Base-by-base conservation (phyloP, 1,140 invertebrate genomes). In the Leptonema lineaticorne region DNA sequence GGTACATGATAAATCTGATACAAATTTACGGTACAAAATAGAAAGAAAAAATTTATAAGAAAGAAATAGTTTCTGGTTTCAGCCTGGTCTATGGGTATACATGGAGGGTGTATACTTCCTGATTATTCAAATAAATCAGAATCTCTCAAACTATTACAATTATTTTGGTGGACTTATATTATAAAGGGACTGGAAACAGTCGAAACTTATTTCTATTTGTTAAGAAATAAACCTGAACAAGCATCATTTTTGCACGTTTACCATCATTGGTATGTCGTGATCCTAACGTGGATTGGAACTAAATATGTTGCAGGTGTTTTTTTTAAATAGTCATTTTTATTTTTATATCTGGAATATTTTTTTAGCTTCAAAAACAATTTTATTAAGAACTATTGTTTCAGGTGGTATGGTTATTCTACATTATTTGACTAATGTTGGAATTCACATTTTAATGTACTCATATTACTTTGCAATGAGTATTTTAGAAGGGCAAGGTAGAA, bases 161-260 rank as follows among this genome's bases (percentile, higher is more conserved):
- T 75, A 57, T 63, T 82, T 0, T 81, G 80, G 79, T 81, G 78
- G 77, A 81, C 79, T 1, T 67, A 79, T 0, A 67, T 79, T 8
- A 46, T 81, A 2, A 82, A 82, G 71, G 18, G 81, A 0, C 6
- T 79, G 33, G 81, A 83, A 62, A 57, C 82, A 8, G 30, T 76
- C 1, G 81, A 83, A 73, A 83, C 81, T 0, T 63, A 75, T 1
- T 89, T 92, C 75, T 91, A 92, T 74, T 79, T 90, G 20, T 73
- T 92, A 24, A 80, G 90, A 26, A 91, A 90, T 76, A 92, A 90
- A 75, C 80, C 86, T 41, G 85, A 85, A 28, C 90, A 92, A 78
- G 84, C 88, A 11, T 87, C 89, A 1, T 89, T 88, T 72, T 79
- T 92, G 22, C 90, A 92, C 72, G 77, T 91, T 24, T 91, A 92